Base-by-base conservation (phyloP, 2,888 invertebrate genomes). In the Colostygia pectinataria region DNA sequence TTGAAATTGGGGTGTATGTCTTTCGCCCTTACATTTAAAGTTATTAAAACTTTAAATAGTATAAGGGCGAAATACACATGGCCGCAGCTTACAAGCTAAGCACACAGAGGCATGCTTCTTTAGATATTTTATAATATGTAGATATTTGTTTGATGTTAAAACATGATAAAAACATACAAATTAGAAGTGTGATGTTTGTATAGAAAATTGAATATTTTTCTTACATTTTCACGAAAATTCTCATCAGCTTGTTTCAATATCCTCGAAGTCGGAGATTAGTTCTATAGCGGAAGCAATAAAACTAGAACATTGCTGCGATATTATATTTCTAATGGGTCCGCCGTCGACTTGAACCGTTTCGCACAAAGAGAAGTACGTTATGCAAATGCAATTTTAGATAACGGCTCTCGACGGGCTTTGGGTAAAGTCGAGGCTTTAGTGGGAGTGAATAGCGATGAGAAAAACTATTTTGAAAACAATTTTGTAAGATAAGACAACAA, bases 351-450 rank as follows among this genome's bases (percentile, higher is more conserved):
- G 52, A 47, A 55, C 46, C 42, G 39, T 57, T 52, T 55, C 43
- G 42, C 61, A 55, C 66, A 60, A 63, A 63, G 57, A 57, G 59
- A 51, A 44, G 60, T 66, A 68, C 71, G 70, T 74, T 81, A 86
- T 86, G 88, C 82, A 87, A 88, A 88, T 89, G 86, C 79, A 88
- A 87, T 87, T 86, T 81, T 61, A 74, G 68, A 70, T 76, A 83
- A 86, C 80, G 82, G 70, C 74, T 65, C 74, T 73, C 67, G 48
- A 57, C 61, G 58, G 60, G 56, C 64, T 67, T 61, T 55, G 34
- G 29, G 18, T 42, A 41, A 41, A 55, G 55, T 51, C 38, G 27
- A 51, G 31, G 47, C 40, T 55, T 52, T 45, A 43, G 42, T 46
- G 31, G n/a, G 34, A 43, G 46, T 46, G 47, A 39, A 50, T 46